Evolutionary conservation across 2,113 vertebrate genomes (phyloP), one percentile per base, ranked within the genome.

Genomic region (Columba janthina): DNA sequence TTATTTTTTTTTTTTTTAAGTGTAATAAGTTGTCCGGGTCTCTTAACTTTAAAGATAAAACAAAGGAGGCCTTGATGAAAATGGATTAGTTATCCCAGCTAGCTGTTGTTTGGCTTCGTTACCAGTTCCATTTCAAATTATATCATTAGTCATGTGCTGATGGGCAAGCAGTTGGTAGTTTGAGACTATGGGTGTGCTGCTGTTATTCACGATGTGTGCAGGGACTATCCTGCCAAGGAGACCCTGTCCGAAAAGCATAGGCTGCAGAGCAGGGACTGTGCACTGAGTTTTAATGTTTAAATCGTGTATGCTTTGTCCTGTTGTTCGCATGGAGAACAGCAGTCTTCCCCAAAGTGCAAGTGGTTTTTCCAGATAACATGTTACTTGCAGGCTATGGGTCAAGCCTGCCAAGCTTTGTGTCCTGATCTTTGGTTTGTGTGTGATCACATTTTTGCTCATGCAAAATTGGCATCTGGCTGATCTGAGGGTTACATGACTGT

Each of bases 341-440:
- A 10, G 29, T 32, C 58, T 90, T 70, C 46, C 6, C 20, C 26
- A 18, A 61, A 61, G 50, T 46, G 29, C 1, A 0, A 48, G 60
- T 28, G 6, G 13, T 78, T 87, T 40, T 87, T 72, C 4, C 4
- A 82, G 53, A 29, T 34, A 46, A 4, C 22, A 4, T 2, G 8
- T 90, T 74, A 42, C 25, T 62, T 1, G 0, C 1, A 1, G 76
- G 34, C 48, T 12, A 0, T 0, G 1, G 13, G n/a, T 84, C 34
- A 64, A 61, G 31, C 56, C 29, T 48, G 12, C 36, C 15, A 1
- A 1, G 2, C 9, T 70, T 22, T 61, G 11, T 40, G 6, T 54
- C 61, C n/a, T 73, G 24, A 32, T 83, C 36, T 73, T 88, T 77
- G 25, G 20, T 34, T n/a, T 61, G 11, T 57, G 4, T 56, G n/a